phyloP scores from a whole-genome alignment of 1,140 invertebrate genomes.

The Chionoecetes opilio region DNA sequence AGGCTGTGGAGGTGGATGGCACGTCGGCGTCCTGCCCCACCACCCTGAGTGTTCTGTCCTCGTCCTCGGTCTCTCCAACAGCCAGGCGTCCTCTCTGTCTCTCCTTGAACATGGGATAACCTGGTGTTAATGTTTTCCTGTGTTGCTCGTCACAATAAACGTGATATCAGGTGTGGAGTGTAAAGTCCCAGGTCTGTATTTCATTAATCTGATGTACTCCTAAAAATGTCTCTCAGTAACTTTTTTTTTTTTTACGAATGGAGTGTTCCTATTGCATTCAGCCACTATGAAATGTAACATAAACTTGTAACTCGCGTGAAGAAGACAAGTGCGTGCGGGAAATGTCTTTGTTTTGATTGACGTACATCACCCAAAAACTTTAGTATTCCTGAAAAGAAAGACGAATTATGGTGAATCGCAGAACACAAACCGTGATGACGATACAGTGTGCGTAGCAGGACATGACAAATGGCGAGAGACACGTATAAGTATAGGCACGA shows the following conservation, averaged over 20 bases:
- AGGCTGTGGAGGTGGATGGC: too few relatives aligned
- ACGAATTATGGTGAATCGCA: not conserved
- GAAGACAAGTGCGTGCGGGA: not conserved
- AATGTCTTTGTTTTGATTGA: not conserved
- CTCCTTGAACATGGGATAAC: slow-evolving; percentile 41
- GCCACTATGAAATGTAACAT: slow-evolving; percentile 29
- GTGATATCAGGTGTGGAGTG: slow-evolving; percentile 64
- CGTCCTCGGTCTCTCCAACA: not conserved
- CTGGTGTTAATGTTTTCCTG: slow-evolving; percentile 65
- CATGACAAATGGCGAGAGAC: too few relatives aligned
- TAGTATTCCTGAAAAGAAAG: not conserved
- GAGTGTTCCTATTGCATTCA: slow-evolving; percentile 63
- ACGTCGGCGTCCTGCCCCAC: not conserved
- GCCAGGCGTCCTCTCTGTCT: not conserved
- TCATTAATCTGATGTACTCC: slow-evolving; percentile 56
- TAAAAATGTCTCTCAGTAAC: slow-evolving; percentile 36
- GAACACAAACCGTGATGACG: too few relatives aligned
- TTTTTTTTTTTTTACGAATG: slow-evolving; percentile 38
- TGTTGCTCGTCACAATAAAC: slow-evolving; percentile 66
- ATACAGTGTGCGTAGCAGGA: too few relatives aligned
- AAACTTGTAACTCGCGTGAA: not conserved
- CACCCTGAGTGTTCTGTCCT: not conserved
- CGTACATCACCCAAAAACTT: not conserved
- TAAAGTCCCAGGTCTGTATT: slow-evolving; percentile 55
- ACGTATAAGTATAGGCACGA: too few relatives aligned